Conservation (phyloP, 2,888 invertebrate species). For the Agrotis clavis region DNA sequence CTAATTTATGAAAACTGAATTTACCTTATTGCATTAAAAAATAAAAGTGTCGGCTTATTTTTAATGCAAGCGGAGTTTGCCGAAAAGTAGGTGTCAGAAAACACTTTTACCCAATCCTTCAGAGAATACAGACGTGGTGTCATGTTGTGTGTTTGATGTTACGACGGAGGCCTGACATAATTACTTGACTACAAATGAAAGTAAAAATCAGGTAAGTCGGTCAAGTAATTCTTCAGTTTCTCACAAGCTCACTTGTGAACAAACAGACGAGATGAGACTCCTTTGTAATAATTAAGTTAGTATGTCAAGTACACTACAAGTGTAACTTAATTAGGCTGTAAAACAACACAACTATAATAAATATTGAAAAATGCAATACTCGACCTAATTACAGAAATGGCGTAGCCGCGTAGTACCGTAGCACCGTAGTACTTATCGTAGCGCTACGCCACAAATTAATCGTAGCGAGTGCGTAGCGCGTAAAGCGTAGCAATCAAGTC, state of each 20-base stretch:
- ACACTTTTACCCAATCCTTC: not conserved
- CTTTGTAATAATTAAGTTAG: slow-evolving; percentile 17
- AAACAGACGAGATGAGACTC: not conserved
- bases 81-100: too few relatives aligned
- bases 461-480: slow-evolving; percentile 45
- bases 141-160: not conserved
- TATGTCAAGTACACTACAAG: slow-evolving; percentile 21
- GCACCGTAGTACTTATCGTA: slow-evolving; percentile 41
- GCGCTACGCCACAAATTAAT: slow-evolving; percentile 24
- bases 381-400: slow-evolving; percentile 9
- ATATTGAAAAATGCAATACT: slow-evolving; percentile 13
- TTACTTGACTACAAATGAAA: not conserved
- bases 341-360: not conserved
- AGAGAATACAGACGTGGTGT: too few relatives aligned
- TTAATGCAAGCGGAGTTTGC: too few relatives aligned
- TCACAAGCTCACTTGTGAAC: slow-evolving; percentile 4
- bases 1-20: too few relatives aligned
- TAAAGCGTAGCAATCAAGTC: slow-evolving; percentile 40
- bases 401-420: slow-evolving; percentile 35
- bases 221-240: slow-evolving; percentile 8
- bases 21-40: too few relatives aligned
- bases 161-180: not conserved
- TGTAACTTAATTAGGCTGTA: not conserved
- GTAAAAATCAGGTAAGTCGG: slow-evolving; percentile 2
- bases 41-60: too few relatives aligned